These are phyloP conservation scores for Sebastes itinus DNA, from an alignment of 2,797 vertebrate species.

Conservation along the genomic window DNA sequence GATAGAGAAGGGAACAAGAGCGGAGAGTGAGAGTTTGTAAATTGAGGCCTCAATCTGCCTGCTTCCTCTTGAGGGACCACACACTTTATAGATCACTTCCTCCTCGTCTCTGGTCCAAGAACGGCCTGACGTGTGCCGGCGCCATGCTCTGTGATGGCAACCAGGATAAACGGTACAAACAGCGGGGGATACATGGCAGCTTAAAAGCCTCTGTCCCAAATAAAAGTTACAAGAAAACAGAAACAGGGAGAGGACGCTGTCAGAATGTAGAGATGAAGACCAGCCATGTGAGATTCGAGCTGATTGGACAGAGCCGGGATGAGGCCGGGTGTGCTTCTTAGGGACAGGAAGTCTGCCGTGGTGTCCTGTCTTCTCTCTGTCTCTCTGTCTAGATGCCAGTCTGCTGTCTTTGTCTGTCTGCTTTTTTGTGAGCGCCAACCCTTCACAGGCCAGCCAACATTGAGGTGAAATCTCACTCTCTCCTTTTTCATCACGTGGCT, in stretches of 20 bases:
- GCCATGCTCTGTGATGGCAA: conserved; percentile 78
- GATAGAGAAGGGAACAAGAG: conserved; percentile 56
- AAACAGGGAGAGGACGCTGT: conserved; percentile 49
- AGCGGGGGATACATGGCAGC: conserved; percentile 64
- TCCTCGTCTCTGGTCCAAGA: conserved; percentile 53
- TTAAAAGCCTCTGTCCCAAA: conserved; percentile 79
- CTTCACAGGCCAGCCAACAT: conserved; percentile 23
- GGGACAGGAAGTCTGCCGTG: conserved; percentile 53
- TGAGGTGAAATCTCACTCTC: conserved; percentile 17
- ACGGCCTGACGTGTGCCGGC: conserved; percentile 52
- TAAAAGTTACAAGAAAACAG: conserved; percentile 66
- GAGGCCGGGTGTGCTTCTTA: conserved; percentile 15
- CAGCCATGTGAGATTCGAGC: conserved; percentile 51
- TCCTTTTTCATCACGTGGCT: conserved; percentile 33
- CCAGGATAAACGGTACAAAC: conserved; percentile 73
- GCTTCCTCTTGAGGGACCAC: conserved; percentile 67
- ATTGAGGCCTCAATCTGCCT: conserved; percentile 50
- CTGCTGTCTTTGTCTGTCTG: conserved; percentile 15
- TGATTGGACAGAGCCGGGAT: conserved; percentile 33
- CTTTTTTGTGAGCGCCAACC: background rate
- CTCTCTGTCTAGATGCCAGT: conserved; percentile 47
- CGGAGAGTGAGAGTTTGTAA: conserved; percentile 60
- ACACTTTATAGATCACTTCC: conserved; percentile 76
- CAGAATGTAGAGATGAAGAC: conserved; percentile 61
- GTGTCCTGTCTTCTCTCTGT: conserved; percentile 50